Base-by-base conservation (phyloP, 1,140 invertebrate species). In the Schlechtendalia chinensis region DNA sequence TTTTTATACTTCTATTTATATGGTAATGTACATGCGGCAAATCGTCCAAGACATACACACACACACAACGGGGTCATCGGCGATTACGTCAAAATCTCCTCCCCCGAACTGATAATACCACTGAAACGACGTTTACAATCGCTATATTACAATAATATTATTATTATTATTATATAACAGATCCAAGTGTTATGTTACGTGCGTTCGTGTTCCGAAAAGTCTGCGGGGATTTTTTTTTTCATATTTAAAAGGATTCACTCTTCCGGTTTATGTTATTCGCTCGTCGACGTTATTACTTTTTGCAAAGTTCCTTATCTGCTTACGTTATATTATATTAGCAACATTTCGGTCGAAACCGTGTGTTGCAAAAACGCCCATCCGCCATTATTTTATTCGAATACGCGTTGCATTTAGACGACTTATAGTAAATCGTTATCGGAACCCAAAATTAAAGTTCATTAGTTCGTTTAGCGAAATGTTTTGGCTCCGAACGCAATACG, bases 1-100 rank as follows among this genome's bases (percentile, higher is more conserved):
- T 47, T 67, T 67, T 67, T 47, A 47, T 22, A 67, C 65, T 67
- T 67, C n/a, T 24, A 67, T 67, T 67, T 67, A 67, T 32, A 32
- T 16, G 61, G 10, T 45, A 67, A 67, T 22, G 39, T 65, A 22
- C 39, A 47, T n/a, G 39, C 39, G 11, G 14, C n/a, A 67, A 45
- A 67, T 39, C 27, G 29, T 8, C 27, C 17, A 63, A 24, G 14
- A 56, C 19, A n/a, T 11, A 12, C 8, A 12, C 24, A 59, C 10
- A 19, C 29, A 14, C n/a, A 45, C 19, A 10, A 8, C 32, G n/a
- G 45, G 32, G 65, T 67, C 65, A 67, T 67, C 32, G 32, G 32
- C 5, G 65, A 67, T 67, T 45, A 45, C 14, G 65, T 47, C 65
- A 22, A 67, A 67, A 67, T 67, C 65, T 67, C 39, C 22, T 67